Base-by-base conservation (phyloP, 1,140 invertebrate species). In the Caenorhabditis briggsae region DNA sequence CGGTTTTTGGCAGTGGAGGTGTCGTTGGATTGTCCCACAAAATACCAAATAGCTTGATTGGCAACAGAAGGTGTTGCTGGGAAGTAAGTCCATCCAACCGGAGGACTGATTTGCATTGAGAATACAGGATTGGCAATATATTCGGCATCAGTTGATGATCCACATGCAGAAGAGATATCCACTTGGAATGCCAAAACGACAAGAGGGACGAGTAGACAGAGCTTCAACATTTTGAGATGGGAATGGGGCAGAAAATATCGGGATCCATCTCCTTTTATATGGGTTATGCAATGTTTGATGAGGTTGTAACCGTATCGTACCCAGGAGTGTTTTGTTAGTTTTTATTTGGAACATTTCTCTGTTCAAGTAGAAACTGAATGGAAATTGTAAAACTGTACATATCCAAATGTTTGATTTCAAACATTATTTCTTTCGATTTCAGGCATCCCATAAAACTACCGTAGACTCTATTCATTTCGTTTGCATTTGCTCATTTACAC, bases 11-110 rank as follows among this genome's bases (percentile, higher is more conserved):
- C 84, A 64, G 61, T 64, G 3, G 55, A 25, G 5, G 84, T 55
- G 20, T 58, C 65, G 46, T 85, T 85, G 7, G 84, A 85, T 65
- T 85, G 84, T 43, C 84, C 84, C 14, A 85, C 84, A 25, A 85
- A 85, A 33, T 59, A 85, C 84, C 84, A 85, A 20, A 85, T 58
- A 53, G 84, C 58, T 33, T 84, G 56, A 50, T 11, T 50, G 6
- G 84, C 53, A 20, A 70, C 84, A 14, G 61, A 74, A 18, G 84
- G 61, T 18, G 33, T 78, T 18, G 55, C 20, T 53, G 84, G 84
- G 25, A 85, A 85, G 50, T 55, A 85, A 0, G 84, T 85, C 84
- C 84, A 85, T 23, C 84, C 58, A 25, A 85, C 46, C 16, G 84
- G 84, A 7, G 84, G 84, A 74, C 61, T 53, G 25, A 85, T 74